Conservation (phyloP, 2,797 vertebrate species). For the Protosalanx chinensis region DNA sequence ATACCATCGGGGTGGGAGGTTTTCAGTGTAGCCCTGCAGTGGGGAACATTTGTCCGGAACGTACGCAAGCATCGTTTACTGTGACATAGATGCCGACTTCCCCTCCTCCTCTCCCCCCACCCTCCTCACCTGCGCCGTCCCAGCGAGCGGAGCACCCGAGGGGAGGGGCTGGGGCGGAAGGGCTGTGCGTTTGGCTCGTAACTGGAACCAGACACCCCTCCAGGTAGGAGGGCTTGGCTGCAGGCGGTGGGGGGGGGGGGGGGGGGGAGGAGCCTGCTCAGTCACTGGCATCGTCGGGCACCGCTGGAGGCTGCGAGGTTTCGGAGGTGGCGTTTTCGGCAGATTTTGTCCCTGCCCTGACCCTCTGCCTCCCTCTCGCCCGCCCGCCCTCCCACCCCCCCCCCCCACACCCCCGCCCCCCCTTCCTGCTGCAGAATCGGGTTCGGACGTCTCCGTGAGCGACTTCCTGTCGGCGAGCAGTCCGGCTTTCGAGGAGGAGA, state of each 20-base stretch:
- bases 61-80: neutral
- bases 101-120: neutral
- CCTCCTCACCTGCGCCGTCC: constrained; percentile 43
- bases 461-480: constrained; percentile 81
- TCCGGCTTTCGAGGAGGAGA: constrained; percentile 73
- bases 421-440: constrained; percentile 75
- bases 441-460: constrained; percentile 85
- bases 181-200: constrained; percentile 53
- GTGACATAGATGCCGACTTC: neutral
- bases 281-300: constrained; percentile 33
- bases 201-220: constrained; percentile 65
- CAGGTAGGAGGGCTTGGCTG: constrained; percentile 63
- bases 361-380: constrained; percentile 38
- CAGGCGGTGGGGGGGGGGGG: constrained; percentile 33
- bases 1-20: neutral
- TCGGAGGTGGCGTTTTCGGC: neutral
- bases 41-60: neutral
- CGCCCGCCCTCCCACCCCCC: constrained; percentile 21
- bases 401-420: too few relatives aligned
- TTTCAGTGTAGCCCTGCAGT: neutral
- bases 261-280: constrained; percentile 26
- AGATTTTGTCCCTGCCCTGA: constrained; percentile 43
- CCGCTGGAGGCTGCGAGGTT: neutral
- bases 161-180: constrained; percentile 9
- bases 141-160: constrained; percentile 1